Percentiles rank a stretch among this genome's conserved stretches.
phyloP scores from a whole-genome alignment of 2,113 vertebrate species.

The Hippocampus mohnikei region DNA sequence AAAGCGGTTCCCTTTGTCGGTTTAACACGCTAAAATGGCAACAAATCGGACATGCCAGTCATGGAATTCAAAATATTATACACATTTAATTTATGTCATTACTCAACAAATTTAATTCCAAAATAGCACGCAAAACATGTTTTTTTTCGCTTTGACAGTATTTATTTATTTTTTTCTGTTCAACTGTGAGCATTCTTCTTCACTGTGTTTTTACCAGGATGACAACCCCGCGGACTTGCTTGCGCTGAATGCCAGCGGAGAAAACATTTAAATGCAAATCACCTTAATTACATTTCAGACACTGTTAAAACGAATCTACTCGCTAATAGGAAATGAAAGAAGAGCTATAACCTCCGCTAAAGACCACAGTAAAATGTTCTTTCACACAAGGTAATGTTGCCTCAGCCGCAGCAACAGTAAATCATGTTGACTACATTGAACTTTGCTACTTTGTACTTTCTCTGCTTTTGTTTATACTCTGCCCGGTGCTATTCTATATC shows the following conservation, averaged over 20 bases:
- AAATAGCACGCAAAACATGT: neutral
- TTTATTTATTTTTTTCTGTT: neutral
- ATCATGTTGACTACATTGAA: conserved; percentile 5
- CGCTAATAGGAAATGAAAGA: neutral
- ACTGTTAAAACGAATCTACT: conserved; percentile 29
- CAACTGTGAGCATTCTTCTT: neutral
- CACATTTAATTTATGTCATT: too few species aligned
- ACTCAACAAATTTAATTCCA: too few species aligned
- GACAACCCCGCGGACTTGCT: conserved; percentile 22
- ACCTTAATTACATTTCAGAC: conserved; percentile 36
- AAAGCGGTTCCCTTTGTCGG: too few species aligned
- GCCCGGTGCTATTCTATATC: neutral
- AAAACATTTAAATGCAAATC: conserved; percentile 63
- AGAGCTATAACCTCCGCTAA: conserved; percentile 30
- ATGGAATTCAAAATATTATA: too few species aligned
- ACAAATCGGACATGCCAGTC: too few species aligned
- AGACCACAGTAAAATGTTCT: conserved; percentile 6
- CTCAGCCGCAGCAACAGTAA: neutral
- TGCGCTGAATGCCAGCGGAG: conserved; percentile 17
- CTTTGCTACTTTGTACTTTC: neutral
- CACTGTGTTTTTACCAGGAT: neutral
- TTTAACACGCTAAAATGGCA: too few species aligned
- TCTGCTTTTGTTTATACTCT: neutral
- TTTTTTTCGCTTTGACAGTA: too few species aligned
- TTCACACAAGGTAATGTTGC: conserved; percentile 13